A percentile compares a stretch with the other conserved stretches of the same genome.
These are phyloP conservation scores for Sphaeramia orbicularis DNA, from an alignment of 2,797 vertebrate genomes.

Conservation along the genomic window DNA sequence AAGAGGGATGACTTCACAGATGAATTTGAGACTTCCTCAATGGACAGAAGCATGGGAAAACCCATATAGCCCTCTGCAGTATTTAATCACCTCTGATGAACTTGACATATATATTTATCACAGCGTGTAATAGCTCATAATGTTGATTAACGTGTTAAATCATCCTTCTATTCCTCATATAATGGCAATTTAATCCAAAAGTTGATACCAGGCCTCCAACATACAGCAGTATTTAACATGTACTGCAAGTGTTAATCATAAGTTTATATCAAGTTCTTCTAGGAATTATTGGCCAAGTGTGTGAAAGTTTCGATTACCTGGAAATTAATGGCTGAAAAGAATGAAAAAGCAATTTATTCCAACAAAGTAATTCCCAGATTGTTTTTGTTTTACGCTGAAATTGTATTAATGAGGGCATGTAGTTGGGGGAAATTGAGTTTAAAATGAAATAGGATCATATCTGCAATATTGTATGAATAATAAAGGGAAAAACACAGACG, in stretches of 20 bases:
- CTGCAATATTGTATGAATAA: slow-evolving; percentile 15
- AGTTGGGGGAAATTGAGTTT: slow-evolving; percentile 6
- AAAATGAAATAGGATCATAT: slow-evolving; percentile 10
- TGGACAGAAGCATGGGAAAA: slow-evolving; percentile 72
- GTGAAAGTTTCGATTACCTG: neutral
- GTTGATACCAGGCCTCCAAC: neutral
- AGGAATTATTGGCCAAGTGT: neutral
- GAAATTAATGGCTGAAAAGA: neutral
- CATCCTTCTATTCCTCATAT: slow-evolving; percentile 33
- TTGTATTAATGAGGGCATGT: neutral
- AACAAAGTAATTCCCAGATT: neutral
- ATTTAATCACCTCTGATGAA: slow-evolving; percentile 51
- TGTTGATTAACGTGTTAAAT: slow-evolving; percentile 43
- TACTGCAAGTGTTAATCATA: neutral
- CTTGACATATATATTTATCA: slow-evolving; percentile 41
- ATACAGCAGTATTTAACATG: neutral
- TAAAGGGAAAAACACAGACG: neutral
- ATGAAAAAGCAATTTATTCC: neutral
- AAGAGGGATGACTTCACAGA: slow-evolving; percentile 68
- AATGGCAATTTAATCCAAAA: neutral
- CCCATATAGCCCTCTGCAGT: slow-evolving; percentile 40
- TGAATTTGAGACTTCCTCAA: slow-evolving; percentile 70
- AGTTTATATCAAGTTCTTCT: neutral
- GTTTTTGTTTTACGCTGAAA: slow-evolving; percentile 1
- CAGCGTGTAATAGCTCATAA: slow-evolving; percentile 15